phyloP scores from a whole-genome alignment of 2,797 vertebrate genomes.

The Eidolon dupreanum region DNA sequence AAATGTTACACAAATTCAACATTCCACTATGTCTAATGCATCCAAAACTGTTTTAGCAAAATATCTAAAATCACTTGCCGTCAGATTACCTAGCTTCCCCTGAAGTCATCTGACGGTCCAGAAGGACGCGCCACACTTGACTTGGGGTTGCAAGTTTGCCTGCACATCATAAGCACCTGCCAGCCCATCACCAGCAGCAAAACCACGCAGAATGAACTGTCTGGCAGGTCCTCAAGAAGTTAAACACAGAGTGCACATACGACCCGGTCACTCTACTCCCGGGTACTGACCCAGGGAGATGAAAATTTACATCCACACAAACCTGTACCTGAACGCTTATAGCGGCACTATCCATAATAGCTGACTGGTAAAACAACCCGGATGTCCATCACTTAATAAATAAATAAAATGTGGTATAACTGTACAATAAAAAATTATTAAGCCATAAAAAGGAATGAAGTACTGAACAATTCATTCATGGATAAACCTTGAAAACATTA shows the following conservation, averaged over 20 bases:
- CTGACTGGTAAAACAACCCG: background rate
- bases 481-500: background rate
- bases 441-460: background rate
- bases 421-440: background rate
- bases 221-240: background rate
- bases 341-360: background rate
- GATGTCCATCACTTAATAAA: background rate
- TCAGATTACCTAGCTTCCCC: background rate
- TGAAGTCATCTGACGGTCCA: background rate
- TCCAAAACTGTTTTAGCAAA: background rate
- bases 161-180: no score
- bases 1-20: background rate
- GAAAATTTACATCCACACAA: background rate
- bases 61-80: background rate
- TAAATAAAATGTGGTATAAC: background rate
- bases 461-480: no score
- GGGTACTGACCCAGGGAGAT: background rate
- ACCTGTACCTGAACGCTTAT: rapidly evolving
- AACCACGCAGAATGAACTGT: background rate
- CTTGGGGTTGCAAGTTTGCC: background rate
- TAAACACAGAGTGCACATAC: background rate
- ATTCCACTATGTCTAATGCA: background rate
- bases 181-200: background rate
- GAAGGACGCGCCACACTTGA: background rate
- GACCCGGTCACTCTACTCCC: background rate